A percentile compares a stretch with the other conserved stretches of the same genome.
These are phyloP conservation scores for Cepaea nemoralis DNA, from an alignment of 1,140 invertebrate species.

Conservation along the genomic window DNA sequence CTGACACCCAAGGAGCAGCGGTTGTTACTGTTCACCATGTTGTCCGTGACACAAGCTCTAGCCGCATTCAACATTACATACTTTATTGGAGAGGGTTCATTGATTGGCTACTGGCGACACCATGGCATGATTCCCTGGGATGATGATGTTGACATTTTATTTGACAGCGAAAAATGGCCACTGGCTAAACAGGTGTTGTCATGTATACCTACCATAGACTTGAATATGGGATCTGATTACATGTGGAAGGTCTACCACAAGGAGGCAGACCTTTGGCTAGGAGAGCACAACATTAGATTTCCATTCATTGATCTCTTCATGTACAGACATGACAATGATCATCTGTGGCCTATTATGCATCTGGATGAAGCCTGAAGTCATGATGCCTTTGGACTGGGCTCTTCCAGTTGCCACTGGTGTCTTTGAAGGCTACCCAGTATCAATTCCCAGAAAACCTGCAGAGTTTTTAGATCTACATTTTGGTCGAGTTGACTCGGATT, in stretches of 20 bases:
- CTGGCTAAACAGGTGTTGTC: slow-evolving; percentile 38
- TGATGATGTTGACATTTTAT: slow-evolving; percentile 55
- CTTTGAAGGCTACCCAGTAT: slow-evolving; percentile 39
- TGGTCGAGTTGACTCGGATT: slow-evolving; percentile 30
- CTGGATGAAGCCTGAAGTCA: slow-evolving; percentile 49
- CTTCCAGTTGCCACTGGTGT: slow-evolving; percentile 30
- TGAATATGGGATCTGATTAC: slow-evolving; percentile 39
- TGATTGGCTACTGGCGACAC: slow-evolving; percentile 57
- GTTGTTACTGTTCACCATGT: slow-evolving; percentile 35
- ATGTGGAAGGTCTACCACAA: slow-evolving; percentile 50
- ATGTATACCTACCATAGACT: slow-evolving; percentile 34
- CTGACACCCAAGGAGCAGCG: slow-evolving; percentile 35
- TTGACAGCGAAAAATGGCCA: slow-evolving; percentile 43
- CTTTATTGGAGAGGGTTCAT: slow-evolving; percentile 48
- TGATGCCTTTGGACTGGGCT: slow-evolving; percentile 44
- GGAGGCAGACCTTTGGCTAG: slow-evolving; percentile 27
- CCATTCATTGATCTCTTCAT: slow-evolving; percentile 55
- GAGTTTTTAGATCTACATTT: slow-evolving; percentile 32
- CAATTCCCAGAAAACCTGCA: slow-evolving; percentile 18
- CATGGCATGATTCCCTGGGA: slow-evolving; percentile 58
- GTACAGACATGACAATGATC: slow-evolving; percentile 43
- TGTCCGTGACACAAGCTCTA: slow-evolving; percentile 40
- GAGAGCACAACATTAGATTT: slow-evolving; percentile 43
- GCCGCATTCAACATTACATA: slow-evolving; percentile 49
- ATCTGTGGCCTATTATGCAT: slow-evolving; percentile 49